Evolutionary conservation across 2,113 vertebrate species (phyloP).

Genomic region (Menidia beryllina): DNA sequence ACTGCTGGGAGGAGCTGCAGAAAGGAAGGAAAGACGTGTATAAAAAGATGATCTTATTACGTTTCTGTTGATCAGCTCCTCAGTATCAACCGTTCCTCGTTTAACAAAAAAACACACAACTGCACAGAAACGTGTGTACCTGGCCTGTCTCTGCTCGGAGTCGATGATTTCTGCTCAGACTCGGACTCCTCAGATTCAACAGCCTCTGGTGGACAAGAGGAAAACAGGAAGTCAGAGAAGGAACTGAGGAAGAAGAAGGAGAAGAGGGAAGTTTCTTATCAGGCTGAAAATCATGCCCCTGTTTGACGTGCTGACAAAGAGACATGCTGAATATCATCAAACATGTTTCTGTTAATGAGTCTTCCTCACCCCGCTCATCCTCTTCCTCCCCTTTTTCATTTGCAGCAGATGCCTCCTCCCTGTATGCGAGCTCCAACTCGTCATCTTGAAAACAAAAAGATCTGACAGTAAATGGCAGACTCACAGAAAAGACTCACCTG

Average conservation of each 20-base stretch:
- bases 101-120: no score
- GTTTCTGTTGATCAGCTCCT: no score
- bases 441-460: slow-evolving; percentile 4
- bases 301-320: slow-evolving; percentile 6
- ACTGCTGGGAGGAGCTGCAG: slow-evolving; percentile 75
- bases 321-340: no score
- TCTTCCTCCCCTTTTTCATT: slow-evolving; percentile 14
- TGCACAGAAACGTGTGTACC: slow-evolving; percentile 22
- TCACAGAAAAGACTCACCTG: neutral
- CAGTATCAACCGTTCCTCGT: no score
- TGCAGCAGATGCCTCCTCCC: neutral
- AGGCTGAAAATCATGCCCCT: neutral
- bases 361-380: neutral
- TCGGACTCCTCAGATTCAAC: neutral
- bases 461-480: neutral
- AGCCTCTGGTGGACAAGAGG: neutral
- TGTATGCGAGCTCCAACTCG: neutral
- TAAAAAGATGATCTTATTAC: neutral
- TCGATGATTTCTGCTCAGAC: neutral
- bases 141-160: neutral
- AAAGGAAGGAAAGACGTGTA: slow-evolving; percentile 8
- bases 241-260: neutral
- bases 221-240: neutral
- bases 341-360: neutral
- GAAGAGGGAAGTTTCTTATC: neutral